Base-by-base conservation (phyloP, 2,797 vertebrate species). In the Anguilla anguilla region DNA sequence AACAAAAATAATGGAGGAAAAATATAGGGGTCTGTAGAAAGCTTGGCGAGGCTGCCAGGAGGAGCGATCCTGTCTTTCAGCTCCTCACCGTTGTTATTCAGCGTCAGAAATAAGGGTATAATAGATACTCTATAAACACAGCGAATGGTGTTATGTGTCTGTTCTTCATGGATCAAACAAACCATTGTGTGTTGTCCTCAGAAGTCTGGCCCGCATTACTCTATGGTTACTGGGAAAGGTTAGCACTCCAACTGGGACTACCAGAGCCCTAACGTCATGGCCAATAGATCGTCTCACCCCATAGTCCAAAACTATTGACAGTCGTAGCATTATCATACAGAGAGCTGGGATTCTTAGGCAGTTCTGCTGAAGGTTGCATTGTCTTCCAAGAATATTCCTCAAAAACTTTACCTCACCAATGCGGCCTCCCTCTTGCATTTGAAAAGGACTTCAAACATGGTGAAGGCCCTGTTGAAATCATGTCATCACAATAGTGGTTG, bases 1-100 rank as follows among this genome's bases (percentile, higher is more conserved):
- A 89, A 88, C 85, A 89, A 69, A 88, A 88, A 86, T 72, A 89
- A 57, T 79, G 64, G 72, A 72, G 77, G 86, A 86, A 89, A 89
- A 88, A 88, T 77, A 82, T 82, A 72, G 72, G 64, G 57, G 46
- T 46, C 67, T 85, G 53, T 15, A 39, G 59, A 53, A 53, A 35
- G 79, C 84, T 86, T 88, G 64, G 72, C 59, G n/a, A 74, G 31
- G 39, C 89, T 81, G 85, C 87, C 85, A 88, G 69, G 28, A 87
- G 13, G 79, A 87, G 86, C 79, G 77, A 69, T 64, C 67, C 49
- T 22, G 85, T 87, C 87, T 84, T 88, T 88, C 85, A 84, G 85
- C n/a, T 22, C 57, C 39, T 79, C 81, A 22, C 79, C 39, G 15
- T 84, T 89, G 64, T 86, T 88, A 82, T 87, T 85, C 69, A 59